phyloP scores from a whole-genome alignment of 37 sponge, comb jelly and placozoan genomes.

The Cliona cf. orientalis region DNA sequence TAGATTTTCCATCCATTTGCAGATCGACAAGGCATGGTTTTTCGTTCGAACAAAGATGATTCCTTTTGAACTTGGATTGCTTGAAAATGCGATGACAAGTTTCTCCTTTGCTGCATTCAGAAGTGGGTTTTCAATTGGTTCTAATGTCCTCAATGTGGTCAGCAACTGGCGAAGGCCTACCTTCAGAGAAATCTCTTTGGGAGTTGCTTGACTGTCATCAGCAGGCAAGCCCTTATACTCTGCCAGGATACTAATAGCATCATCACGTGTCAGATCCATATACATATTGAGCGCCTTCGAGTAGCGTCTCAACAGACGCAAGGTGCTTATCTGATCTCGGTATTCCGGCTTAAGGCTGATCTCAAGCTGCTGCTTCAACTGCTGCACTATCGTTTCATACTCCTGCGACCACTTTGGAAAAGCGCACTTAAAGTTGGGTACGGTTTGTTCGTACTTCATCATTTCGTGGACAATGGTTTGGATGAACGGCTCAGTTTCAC shows the following conservation, averaged over 20 bases:
- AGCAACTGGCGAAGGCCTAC: neutral
- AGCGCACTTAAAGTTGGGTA: neutral
- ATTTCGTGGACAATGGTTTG: neutral
- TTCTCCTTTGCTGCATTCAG: constrained; percentile 25
- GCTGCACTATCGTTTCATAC: constrained; percentile 16
- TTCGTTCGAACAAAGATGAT: constrained; percentile 63
- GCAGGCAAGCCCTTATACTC: neutral
- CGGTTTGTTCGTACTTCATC: neutral
- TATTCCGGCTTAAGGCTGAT: constrained; percentile 3
- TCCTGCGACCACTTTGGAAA: neutral
- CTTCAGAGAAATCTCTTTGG: constrained; percentile 12
- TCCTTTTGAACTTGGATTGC: constrained; percentile 16
- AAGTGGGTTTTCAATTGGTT: constrained; percentile 36
- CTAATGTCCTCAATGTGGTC: neutral
- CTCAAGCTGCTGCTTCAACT: constrained; percentile 13
- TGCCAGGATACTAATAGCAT: constrained; percentile 52
- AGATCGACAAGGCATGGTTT: constrained; percentile 44
- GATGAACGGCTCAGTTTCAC: constrained; percentile 26
- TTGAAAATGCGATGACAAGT: constrained; percentile 7
- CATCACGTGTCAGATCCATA: constrained; percentile 37
- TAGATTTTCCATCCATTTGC: constrained; percentile 33
- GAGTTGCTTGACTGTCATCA: neutral
- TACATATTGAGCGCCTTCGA: constrained; percentile 35
- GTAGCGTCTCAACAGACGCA: constrained; percentile 23
- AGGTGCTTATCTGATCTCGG: constrained; percentile 23